Evolutionary conservation across 2,888 invertebrate genomes (phyloP).

Genomic region (Pachliopta kotzebuea): DNA sequence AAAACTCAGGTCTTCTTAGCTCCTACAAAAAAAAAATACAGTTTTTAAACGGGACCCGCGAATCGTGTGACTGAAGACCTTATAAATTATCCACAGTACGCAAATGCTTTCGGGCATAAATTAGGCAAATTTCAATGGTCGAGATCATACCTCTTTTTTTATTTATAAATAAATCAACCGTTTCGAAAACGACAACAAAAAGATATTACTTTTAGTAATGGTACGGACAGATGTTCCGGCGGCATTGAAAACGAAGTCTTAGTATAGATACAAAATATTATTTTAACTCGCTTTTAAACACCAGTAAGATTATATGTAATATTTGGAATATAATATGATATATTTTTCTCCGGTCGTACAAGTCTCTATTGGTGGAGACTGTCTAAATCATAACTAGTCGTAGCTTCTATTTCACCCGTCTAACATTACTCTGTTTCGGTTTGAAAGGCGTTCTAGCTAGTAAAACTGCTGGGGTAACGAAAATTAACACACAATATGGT

Average conservation of each 20-base stretch:
- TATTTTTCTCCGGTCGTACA: too few species aligned
- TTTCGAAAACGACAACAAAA: constrained; percentile 4
- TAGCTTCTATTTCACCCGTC: too few species aligned
- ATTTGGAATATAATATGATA: too few species aligned
- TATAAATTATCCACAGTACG: constrained; percentile 18
- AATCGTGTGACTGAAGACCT: constrained; percentile 18
- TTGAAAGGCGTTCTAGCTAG: too few species aligned
- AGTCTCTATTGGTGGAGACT: too few species aligned
- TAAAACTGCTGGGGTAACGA: too few species aligned
- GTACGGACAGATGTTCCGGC: background rate
- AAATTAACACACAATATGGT: too few species aligned
- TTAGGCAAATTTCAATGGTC: constrained; percentile 12
- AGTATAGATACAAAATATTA: background rate
- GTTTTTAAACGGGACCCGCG: background rate
- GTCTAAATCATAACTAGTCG: too few species aligned
- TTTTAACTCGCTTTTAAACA: background rate
- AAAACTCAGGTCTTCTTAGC: too few species aligned
- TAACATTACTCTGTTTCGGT: too few species aligned
- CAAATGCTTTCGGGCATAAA: constrained; percentile 21
- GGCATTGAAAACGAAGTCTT: background rate
- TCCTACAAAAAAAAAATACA: too few species aligned
- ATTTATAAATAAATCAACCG: constrained; percentile 3
- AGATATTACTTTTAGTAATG: constrained; percentile 6
- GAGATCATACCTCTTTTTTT: constrained; percentile 9
- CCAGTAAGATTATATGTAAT: too few species aligned